These are phyloP conservation scores for Centropristis striata DNA, from an alignment of 2,113 vertebrate genomes.

Conservation along the genomic window DNA sequence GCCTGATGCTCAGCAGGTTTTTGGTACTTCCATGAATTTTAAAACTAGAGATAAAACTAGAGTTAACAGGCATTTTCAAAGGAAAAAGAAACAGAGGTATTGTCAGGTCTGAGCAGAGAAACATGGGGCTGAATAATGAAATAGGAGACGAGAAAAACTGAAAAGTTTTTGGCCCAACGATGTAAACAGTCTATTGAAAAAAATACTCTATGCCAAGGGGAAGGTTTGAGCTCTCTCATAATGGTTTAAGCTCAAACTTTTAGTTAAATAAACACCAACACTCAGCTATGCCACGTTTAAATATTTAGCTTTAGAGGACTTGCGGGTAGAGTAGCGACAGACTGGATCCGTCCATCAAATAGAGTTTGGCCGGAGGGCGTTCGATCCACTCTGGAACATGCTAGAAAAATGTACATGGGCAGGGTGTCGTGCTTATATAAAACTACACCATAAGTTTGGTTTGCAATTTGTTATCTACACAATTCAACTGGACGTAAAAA, in stretches of 20 bases:
- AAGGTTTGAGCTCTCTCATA: constrained; percentile 41
- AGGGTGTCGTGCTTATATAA: constrained; percentile 11
- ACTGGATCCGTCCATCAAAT: constrained; percentile 54
- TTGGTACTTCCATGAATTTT: constrained; percentile 9
- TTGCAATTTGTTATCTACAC: constrained; percentile 55
- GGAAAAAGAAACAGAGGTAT: not conserved
- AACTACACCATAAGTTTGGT: constrained; percentile 44
- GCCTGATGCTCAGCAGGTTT: not conserved
- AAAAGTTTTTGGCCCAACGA: not conserved
- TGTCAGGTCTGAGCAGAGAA: not conserved
- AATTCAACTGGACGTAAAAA: constrained; percentile 20
- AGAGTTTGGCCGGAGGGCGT: constrained; percentile 15
- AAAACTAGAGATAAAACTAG: not conserved
- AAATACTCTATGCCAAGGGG: constrained; percentile 1
- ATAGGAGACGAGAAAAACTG: not conserved
- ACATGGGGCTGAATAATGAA: not conserved
- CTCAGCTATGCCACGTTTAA: constrained; percentile 77
- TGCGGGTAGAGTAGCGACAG: constrained; percentile 50
- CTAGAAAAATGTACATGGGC: constrained; percentile 30
- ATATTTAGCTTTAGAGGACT: constrained; percentile 79
- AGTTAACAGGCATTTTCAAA: not conserved
- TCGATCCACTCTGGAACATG: constrained; percentile 27
- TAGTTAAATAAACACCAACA: constrained; percentile 77
- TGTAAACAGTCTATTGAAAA: not conserved
- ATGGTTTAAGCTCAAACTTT: constrained; percentile 69